A percentile compares a stretch with the other conserved stretches of the same genome.
Conservation (phyloP, 1,140 invertebrate species). For the Drosophila orosa region DNA sequence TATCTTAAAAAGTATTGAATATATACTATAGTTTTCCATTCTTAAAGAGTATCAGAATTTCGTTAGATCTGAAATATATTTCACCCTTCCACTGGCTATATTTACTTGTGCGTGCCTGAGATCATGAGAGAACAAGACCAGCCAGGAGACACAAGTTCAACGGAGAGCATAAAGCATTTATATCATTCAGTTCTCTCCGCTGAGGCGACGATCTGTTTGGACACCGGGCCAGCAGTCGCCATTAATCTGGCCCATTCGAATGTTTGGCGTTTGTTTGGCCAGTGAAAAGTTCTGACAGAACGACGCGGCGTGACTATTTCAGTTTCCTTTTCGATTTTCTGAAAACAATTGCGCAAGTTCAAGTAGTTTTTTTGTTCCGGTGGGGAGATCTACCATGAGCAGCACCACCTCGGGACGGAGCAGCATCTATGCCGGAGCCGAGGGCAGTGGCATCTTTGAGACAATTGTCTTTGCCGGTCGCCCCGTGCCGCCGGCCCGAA, state of each 20-base stretch:
- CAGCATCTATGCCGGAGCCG: constrained; percentile 48
- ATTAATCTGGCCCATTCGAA: constrained; percentile 50
- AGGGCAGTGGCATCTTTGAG: constrained; percentile 65
- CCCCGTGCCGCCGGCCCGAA: constrained; percentile 73
- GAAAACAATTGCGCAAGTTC: constrained; percentile 60
- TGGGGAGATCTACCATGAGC: constrained; percentile 43
- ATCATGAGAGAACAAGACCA: constrained; percentile 4
- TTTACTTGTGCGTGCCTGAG: constrained; percentile 54
- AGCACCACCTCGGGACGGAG: constrained; percentile 76
- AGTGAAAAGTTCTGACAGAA: constrained; percentile 63
- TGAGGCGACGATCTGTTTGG: constrained; percentile 36
- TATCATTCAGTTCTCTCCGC: constrained; percentile 52
- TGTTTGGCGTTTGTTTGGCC: constrained; percentile 72
- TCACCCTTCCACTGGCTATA: constrained; percentile 49
- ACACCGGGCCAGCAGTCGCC: constrained; percentile 27
- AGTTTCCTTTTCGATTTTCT: constrained; percentile 9
- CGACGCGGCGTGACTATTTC: constrained; percentile 31
- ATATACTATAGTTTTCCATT: background rate
- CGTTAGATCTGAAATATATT: background rate
- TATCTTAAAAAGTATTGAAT: background rate
- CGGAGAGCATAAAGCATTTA: constrained; percentile 18
- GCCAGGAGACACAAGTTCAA: constrained; percentile 18
- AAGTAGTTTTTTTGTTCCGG: constrained; percentile 20
- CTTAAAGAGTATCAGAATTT: constrained; percentile 8
- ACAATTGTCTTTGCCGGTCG: constrained; percentile 62